Evolutionary conservation across 2,888 invertebrate species (phyloP), one percentile per base, ranked within the genome.

Genomic region (Apamea epomidion): DNA sequence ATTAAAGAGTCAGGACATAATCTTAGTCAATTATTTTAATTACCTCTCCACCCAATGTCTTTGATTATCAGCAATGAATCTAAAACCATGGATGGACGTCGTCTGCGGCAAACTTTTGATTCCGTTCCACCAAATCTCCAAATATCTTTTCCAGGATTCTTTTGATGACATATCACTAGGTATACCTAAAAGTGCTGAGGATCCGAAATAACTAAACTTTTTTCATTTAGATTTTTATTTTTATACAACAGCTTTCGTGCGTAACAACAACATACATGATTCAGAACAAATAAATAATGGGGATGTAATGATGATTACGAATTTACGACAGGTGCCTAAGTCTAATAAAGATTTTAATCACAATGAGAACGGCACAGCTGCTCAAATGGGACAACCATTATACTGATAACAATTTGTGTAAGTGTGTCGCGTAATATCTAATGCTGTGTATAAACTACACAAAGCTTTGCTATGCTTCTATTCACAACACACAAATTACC

Each of bases 41-140:
- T 93, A 98, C 98, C 97, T 97, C 94, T 98, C 98, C 0, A 97
- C 95, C 98, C 98, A 98, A 92, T 97, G 98, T 78, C 97, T 94
- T 68, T 96, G 97, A n/a, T 95, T 93, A 91, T 98, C 98, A 5
- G 97, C 97, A 76, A 98, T 97, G 90, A 97, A 98, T 89, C 97
- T 96, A 87, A 98, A 97, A 5, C 98, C 98, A 91, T 98, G 98
- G 81, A 98, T 97, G 10, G 97, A 97, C 6, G 97, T 97, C 0
- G 95, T 95, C n/a, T 95, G 92, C 0, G 97, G 97, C 65, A 97
- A 91, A 84, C 95, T 95, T 88, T 96, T 96, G 64, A 97, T 96
- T 1, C 96, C 96, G 42, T 94, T 92, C 97, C 96, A 97, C 97
- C 97, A 97, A 88, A 96, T 96, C 83, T 94, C 92, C 7, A 95